Conservation (phyloP, 1,140 invertebrate species). For the Aphelinus atriplicis region DNA sequence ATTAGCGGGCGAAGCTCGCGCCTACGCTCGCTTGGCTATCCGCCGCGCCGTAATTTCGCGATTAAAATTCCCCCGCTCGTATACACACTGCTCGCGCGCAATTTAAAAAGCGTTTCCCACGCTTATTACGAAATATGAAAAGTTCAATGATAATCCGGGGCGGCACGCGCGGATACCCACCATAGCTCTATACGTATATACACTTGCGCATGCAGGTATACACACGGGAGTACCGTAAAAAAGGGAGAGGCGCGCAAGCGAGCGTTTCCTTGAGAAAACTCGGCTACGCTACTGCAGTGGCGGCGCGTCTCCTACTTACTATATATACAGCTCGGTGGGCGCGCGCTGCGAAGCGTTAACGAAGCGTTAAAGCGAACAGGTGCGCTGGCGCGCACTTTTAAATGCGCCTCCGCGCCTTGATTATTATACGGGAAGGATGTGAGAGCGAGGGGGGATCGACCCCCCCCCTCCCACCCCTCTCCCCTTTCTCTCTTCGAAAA, state of each 20-base stretch:
- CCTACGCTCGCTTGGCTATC: background rate
- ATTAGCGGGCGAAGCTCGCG: constrained; percentile 10
- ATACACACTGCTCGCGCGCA: background rate
- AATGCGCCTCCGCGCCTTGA: background rate
- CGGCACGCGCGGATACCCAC: no score
- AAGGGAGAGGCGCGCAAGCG: background rate
- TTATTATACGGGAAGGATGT: no score
- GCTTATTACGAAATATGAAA: constrained; percentile 41
- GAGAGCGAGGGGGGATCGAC: no score
- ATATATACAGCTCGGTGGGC: constrained; percentile 26
- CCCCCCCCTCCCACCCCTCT: no score
- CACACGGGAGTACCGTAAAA: constrained; percentile 34
- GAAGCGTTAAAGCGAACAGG: constrained; percentile 63
- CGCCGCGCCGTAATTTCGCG: constrained; percentile 3
- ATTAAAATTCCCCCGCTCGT: constrained; percentile 29
- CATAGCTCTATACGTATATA: background rate
- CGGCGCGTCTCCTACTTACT: background rate
- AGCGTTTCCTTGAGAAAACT: constrained; percentile 35
- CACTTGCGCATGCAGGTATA: background rate
- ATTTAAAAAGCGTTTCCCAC: constrained; percentile 29
- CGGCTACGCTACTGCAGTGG: background rate
- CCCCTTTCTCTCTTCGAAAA: background rate
- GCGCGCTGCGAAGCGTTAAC: constrained; percentile 56
- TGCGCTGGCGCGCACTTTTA: constrained; percentile 37
- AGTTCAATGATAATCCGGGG: constrained; percentile 38